Evolutionary conservation across 2,797 vertebrate species (phyloP).

Genomic region (Amblyraja radiata): DNA sequence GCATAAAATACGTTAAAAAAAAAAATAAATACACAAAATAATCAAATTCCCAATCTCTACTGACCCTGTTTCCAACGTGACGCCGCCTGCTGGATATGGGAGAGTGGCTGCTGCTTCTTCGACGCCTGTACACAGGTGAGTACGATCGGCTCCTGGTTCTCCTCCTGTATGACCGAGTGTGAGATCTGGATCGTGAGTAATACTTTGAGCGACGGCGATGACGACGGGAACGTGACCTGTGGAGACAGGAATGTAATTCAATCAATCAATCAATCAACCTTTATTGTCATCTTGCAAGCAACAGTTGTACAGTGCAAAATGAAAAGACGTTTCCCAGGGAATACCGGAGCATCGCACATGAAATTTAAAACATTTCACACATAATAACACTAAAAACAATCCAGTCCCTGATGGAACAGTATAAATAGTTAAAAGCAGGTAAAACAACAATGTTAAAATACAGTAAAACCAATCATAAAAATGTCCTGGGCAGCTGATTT

Average conservation of each 20-base stretch:
- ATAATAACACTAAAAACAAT: too few relatives aligned
- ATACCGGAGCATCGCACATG: too few relatives aligned
- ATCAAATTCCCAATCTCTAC: neutral
- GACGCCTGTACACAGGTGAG: slow-evolving; percentile 8
- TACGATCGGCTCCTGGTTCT: slow-evolving; percentile 16
- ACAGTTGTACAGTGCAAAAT: too few relatives aligned
- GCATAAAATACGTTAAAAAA: neutral
- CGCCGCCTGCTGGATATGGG: neutral
- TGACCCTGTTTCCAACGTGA: slow-evolving; percentile 16
- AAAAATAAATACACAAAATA: neutral
- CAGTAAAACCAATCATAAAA: too few relatives aligned
- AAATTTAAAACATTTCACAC: too few relatives aligned
- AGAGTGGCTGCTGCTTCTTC: slow-evolving; percentile 30
- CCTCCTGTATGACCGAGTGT: slow-evolving; percentile 19
- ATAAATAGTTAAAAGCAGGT: too few relatives aligned
- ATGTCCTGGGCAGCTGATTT: too few relatives aligned
- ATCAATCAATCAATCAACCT: too few relatives aligned
- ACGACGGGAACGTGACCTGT: neutral
- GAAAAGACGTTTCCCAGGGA: too few relatives aligned
- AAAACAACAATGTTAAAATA: too few relatives aligned
- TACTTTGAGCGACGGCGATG: neutral
- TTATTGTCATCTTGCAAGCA: too few relatives aligned
- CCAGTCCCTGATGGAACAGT: too few relatives aligned
- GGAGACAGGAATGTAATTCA: neutral
- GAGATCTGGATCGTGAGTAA: slow-evolving; percentile 33